Conservation (phyloP, 1,140 invertebrate genomes). For the Drosophila pseudoobscura region DNA sequence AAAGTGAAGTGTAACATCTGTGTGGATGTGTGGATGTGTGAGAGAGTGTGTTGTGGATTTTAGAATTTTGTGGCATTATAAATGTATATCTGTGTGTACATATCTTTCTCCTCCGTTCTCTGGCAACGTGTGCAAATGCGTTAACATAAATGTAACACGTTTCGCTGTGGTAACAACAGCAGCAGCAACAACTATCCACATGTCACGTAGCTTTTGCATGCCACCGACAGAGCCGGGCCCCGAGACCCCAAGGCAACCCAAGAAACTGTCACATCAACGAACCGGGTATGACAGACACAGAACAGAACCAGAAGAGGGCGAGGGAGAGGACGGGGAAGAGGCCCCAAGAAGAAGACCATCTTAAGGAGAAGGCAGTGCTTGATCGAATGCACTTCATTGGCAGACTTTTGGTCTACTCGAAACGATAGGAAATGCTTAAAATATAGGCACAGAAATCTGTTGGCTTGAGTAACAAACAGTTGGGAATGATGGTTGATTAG, state of each 20-base stretch:
- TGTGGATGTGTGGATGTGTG: slow-evolving; percentile 6
- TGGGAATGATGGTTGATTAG: slow-evolving; percentile 6
- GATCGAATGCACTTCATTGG: too few species aligned
- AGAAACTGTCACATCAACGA: slow-evolving; percentile 31
- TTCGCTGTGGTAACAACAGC: slow-evolving; percentile 67
- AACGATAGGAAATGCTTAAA: neutral
- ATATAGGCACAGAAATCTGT: neutral
- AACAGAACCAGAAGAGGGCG: neutral
- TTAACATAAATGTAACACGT: slow-evolving; percentile 78
- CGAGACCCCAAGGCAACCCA: slow-evolving; percentile 33
- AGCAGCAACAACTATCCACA: slow-evolving; percentile 55
- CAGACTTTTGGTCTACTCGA: neutral
- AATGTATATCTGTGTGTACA: slow-evolving; percentile 7
- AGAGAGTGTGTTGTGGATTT: slow-evolving; percentile 48
- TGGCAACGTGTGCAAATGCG: slow-evolving; percentile 67
- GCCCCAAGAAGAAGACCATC: too few species aligned
- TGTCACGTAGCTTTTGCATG: slow-evolving; percentile 77
- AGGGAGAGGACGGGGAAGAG: neutral
- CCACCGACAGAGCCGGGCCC: slow-evolving; percentile 38
- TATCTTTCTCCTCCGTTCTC: slow-evolving; percentile 3
- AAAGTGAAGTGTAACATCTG: slow-evolving; percentile 66
- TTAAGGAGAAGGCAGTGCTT: too few species aligned
- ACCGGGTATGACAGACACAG: slow-evolving; percentile 8
- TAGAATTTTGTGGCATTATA: slow-evolving; percentile 63
- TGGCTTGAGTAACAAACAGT: neutral